phyloP scores from a whole-genome alignment of 2,797 vertebrate genomes.

The Avahi laniger region DNA sequence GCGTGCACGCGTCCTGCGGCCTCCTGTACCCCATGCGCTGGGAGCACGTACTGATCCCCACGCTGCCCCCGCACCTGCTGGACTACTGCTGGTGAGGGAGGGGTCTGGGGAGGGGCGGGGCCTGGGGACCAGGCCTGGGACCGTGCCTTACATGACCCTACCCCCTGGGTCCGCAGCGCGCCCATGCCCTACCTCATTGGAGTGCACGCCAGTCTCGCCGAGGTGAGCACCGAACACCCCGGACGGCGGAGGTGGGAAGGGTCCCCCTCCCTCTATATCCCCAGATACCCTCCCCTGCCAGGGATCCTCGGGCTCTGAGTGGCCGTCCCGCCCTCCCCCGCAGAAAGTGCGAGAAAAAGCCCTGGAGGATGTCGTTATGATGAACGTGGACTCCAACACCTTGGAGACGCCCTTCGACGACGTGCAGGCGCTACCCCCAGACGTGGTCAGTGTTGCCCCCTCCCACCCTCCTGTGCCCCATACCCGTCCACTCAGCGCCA shows the following conservation, averaged over 20 bases:
- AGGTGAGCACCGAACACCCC: conserved; percentile 83
- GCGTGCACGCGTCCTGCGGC: conserved; percentile 90
- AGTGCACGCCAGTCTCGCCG: conserved; percentile 91
- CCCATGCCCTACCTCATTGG: conserved; percentile 97
- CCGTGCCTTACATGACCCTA: neutral
- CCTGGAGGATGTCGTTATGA: conserved; percentile 92
- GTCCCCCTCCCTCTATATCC: neutral
- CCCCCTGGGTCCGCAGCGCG: conserved; percentile 84
- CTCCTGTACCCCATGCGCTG: conserved; percentile 94
- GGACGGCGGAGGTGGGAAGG: neutral
- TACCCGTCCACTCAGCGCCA: conserved; percentile 57
- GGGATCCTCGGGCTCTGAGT: neutral
- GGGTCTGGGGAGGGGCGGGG: neutral
- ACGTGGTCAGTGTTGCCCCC: conserved; percentile 86
- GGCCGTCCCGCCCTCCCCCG: neutral
- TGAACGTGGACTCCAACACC: conserved; percentile 93
- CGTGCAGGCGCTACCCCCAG: conserved; percentile 89
- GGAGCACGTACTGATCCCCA: conserved; percentile 96
- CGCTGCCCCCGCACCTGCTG: conserved; percentile 92
- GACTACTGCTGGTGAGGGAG: conserved; percentile 92
- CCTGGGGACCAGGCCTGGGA: neutral
- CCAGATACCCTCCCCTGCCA: neutral
- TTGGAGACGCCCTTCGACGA: conserved; percentile 92
- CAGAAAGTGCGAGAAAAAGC: conserved; percentile 88
- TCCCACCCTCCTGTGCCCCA: neutral